These are phyloP conservation scores for Drosophila kambysellisi DNA, from an alignment of 2,888 invertebrate species.

Conservation along the genomic window DNA sequence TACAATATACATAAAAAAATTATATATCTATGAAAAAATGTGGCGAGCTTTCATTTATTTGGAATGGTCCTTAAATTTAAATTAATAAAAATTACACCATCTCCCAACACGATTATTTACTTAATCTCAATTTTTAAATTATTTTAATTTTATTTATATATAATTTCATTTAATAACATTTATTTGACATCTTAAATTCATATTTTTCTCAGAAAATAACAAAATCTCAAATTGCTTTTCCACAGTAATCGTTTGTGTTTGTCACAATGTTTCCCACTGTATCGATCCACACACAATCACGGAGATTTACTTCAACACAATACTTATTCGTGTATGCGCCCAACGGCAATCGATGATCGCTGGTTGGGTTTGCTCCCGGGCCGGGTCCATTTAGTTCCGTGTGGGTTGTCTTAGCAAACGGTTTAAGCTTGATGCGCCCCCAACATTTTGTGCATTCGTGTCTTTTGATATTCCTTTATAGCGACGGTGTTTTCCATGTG, in stretches of 20 bases:
- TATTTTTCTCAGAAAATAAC: neutral
- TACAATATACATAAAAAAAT: neutral
- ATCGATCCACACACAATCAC: conserved; percentile 45
- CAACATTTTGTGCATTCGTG: conserved; percentile 3
- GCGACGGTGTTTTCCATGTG: conserved; percentile 62
- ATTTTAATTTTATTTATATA: neutral
- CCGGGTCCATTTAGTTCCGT: conserved; percentile 76
- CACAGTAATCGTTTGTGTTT: neutral
- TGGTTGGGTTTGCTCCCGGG: conserved; percentile 59
- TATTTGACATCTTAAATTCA: neutral
- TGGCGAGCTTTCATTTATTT: neutral
- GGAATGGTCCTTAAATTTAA: neutral
- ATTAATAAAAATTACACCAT: neutral
- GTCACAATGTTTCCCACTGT: conserved; percentile 45
- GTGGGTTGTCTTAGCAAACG: conserved; percentile 81
- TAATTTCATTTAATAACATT: neutral
- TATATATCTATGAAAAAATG: too few relatives aligned
- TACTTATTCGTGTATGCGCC: conserved; percentile 53
- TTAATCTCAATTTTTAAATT: neutral
- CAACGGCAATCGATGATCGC: conserved; percentile 74
- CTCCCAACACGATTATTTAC: neutral
- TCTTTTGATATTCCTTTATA: conserved; percentile 11
- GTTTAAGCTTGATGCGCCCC: conserved; percentile 58
- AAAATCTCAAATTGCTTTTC: neutral
- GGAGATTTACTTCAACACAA: conserved; percentile 68